Evolutionary conservation across 2,797 vertebrate species (phyloP).

Genomic region (Poecile montanus): DNA sequence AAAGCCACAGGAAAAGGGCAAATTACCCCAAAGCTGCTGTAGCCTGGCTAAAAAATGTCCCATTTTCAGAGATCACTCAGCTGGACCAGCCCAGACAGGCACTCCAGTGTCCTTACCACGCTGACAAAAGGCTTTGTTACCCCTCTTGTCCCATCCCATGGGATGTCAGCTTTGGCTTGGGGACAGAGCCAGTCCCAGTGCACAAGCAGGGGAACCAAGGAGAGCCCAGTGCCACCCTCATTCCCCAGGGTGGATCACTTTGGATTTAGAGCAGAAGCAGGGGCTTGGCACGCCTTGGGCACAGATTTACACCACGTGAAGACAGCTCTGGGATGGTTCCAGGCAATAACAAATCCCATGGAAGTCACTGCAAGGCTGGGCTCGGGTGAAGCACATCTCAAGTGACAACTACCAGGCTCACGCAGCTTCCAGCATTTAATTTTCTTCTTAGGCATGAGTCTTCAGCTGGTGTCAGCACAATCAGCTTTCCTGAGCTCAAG

Average conservation of each 20-base stretch:
- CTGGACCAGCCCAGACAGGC: neutral
- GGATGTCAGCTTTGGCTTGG: neutral
- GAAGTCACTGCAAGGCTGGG: neutral
- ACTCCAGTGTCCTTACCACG: neutral
- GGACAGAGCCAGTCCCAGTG: neutral
- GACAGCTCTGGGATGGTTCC: neutral
- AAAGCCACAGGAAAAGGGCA: neutral
- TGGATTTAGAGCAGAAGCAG: neutral
- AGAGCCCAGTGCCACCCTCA: fast-evolving
- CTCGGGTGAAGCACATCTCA: neutral
- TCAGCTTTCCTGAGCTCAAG: neutral
- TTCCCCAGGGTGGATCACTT: neutral
- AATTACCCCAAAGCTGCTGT: neutral
- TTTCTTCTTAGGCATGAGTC: neutral
- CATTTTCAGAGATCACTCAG: neutral
- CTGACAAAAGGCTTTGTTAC: neutral
- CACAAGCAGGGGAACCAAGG: neutral
- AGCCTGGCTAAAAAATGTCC: neutral
- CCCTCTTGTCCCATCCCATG: neutral
- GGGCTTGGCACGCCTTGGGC: neutral
- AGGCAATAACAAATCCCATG: neutral
- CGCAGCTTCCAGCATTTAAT: neutral
- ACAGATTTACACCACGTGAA: neutral
- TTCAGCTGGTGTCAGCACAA: neutral
- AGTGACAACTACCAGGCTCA: neutral